Evolutionary conservation across 2,797 vertebrate species (phyloP).

Genomic region (Cyclopterus lumpus): DNA sequence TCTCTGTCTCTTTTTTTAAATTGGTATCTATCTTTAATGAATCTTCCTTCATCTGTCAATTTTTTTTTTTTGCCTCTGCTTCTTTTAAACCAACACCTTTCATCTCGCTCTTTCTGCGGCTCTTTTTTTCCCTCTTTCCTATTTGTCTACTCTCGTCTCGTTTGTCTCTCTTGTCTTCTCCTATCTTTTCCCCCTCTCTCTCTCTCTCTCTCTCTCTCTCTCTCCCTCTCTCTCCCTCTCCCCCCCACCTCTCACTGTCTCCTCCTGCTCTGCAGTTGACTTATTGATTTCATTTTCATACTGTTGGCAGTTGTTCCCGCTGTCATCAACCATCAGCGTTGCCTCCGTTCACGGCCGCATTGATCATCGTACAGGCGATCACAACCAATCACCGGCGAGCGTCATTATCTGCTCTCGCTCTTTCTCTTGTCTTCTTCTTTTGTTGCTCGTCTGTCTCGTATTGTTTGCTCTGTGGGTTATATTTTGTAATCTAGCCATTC

Average conservation of each 20-base stretch:
- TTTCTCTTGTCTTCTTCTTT: constrained; percentile 40
- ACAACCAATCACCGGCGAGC: constrained; percentile 68
- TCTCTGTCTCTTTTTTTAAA: constrained; percentile 12
- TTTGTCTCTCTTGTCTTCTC: constrained; percentile 50
- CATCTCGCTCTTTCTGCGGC: constrained; percentile 52
- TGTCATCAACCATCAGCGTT: constrained; percentile 75
- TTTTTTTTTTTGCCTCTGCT: constrained; percentile 48
- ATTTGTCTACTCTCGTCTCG: constrained; percentile 32
- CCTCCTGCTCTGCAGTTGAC: constrained; percentile 53
- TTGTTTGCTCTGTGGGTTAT: constrained; percentile 51
- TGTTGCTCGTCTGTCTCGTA: constrained; percentile 59
- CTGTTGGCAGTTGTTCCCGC: constrained; percentile 67
- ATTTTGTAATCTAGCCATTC: constrained; percentile 49
- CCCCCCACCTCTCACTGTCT: constrained; percentile 37
- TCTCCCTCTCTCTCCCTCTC: constrained; percentile 35
- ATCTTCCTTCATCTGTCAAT: constrained; percentile 56
- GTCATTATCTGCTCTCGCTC: constrained; percentile 55
- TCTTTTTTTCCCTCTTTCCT: constrained; percentile 6
- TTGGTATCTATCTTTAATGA: constrained; percentile 59
- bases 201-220: constrained; percentile 40
- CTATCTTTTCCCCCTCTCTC: constrained; percentile 40
- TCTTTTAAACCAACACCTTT: constrained; percentile 61
- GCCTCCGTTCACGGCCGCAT: constrained; percentile 76
- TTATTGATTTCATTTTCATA: constrained; percentile 84
- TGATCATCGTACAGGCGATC: constrained; percentile 75